These are phyloP conservation scores for Clarias magur DNA, from an alignment of 2,113 vertebrate genomes.

Conservation along the genomic window DNA sequence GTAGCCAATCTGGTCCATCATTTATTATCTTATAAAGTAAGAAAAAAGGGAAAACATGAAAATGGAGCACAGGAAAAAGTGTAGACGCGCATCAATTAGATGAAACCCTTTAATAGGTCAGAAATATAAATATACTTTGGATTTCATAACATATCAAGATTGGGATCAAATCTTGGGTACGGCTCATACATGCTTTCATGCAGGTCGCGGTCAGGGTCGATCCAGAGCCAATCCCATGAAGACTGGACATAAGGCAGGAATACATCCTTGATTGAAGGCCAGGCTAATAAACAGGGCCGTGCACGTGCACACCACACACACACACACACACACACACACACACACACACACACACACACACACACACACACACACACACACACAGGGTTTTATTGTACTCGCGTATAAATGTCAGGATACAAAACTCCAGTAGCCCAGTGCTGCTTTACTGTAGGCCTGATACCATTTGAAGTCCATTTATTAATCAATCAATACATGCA, in stretches of 20 bases:
- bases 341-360: background rate
- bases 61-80: background rate
- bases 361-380: background rate
- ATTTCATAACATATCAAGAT: too few relatives aligned
- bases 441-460: background rate
- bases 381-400: background rate
- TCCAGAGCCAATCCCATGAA: background rate
- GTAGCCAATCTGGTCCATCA: background rate
- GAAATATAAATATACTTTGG: too few relatives aligned
- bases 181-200: background rate
- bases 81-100: background rate
- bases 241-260: background rate
- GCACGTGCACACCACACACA: background rate
- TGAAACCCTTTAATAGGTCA: background rate
- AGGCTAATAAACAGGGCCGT: background rate
- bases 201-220: background rate
- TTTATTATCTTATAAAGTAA: background rate
- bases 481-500: conserved; percentile 19
- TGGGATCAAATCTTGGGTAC: too few relatives aligned
- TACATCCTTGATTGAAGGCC: background rate
- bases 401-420: background rate
- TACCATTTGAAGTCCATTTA: background rate
- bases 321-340: background rate
- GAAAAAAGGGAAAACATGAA: background rate
- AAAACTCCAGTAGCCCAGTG: background rate